These are phyloP conservation scores for Rhagonycha fulva DNA, from an alignment of 2,888 invertebrate species.

Conservation along the genomic window DNA sequence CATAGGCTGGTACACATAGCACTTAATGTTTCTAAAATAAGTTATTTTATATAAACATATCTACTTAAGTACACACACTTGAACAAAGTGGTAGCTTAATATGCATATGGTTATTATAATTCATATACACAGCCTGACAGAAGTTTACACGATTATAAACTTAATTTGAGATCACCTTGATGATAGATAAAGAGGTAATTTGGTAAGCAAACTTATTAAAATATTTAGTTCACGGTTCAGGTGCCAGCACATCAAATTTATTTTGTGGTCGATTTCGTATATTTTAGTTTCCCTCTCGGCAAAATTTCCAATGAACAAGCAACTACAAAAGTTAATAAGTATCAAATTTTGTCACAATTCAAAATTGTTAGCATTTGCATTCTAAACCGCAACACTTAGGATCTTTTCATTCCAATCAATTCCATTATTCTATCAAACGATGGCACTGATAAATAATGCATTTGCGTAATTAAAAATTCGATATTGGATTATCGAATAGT, in stretches of 20 bases:
- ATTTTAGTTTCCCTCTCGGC: background rate
- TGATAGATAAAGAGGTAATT: conserved; percentile 29
- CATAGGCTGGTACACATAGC: conserved; percentile 32
- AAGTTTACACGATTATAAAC: conserved; percentile 29
- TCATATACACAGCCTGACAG: conserved; percentile 33
- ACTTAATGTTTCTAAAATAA: conserved; percentile 43
- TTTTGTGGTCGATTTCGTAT: conserved; percentile 1
- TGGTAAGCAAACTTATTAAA: conserved; percentile 17
- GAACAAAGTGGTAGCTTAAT: conserved; percentile 39
- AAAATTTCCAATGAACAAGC: conserved; percentile 27
- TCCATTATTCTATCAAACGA: conserved; percentile 35
- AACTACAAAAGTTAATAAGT: conserved; percentile 30
- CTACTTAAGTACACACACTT: conserved; percentile 42
- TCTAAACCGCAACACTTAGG: conserved; percentile 39
- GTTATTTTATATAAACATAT: conserved; percentile 44
- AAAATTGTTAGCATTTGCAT: conserved; percentile 36
- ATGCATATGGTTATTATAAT: conserved; percentile 43
- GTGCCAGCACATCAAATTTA: conserved; percentile 10
- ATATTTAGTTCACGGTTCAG: conserved; percentile 24
- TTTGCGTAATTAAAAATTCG: conserved; percentile 24
- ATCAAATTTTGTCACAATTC: conserved; percentile 23
- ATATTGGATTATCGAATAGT: conserved; percentile 11
- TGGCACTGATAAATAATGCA: conserved; percentile 20
- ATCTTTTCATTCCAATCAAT: conserved; percentile 41
- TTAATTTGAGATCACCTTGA: conserved; percentile 31